These are phyloP conservation scores for Oreotragus oreotragus DNA, from an alignment of 2,113 vertebrate genomes.

Conservation along the genomic window DNA sequence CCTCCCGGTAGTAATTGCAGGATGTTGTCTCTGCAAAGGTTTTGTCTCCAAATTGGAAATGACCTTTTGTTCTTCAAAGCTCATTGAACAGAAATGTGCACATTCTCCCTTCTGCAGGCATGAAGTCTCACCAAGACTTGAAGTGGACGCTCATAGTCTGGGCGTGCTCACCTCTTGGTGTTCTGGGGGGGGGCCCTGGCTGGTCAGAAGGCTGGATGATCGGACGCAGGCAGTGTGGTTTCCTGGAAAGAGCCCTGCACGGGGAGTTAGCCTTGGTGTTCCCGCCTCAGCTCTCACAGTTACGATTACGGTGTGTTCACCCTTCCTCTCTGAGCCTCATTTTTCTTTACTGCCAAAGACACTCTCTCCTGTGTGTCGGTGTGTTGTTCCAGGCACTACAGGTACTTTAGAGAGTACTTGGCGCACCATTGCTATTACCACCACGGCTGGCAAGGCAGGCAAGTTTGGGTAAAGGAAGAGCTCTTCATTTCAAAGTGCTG, in stretches of 20 bases:
- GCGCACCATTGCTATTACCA: accelerated
- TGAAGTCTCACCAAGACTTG: background rate
- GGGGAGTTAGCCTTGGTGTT: accelerated
- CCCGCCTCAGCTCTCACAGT: background rate
- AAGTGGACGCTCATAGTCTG: too few species aligned
- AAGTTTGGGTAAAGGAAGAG: background rate
- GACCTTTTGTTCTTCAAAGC: slow-evolving; percentile 29
- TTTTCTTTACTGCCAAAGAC: background rate
- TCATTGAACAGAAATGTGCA: background rate
- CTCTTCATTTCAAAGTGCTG: background rate
- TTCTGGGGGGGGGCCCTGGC: accelerated
- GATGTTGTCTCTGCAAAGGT: background rate
- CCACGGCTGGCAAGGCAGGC: accelerated
- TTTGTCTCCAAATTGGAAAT: background rate
- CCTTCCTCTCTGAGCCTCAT: background rate
- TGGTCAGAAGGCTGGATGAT: background rate
- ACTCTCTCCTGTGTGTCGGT: accelerated
- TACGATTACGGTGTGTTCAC: accelerated
- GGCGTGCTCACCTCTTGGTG: background rate
- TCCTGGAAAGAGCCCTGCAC: background rate
- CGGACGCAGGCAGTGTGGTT: background rate
- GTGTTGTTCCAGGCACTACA: background rate
- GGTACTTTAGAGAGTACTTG: accelerated
- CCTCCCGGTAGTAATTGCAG: background rate
- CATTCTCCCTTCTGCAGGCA: background rate